Conservation (phyloP, 2,888 invertebrate species). For the Chalcis sispes region DNA sequence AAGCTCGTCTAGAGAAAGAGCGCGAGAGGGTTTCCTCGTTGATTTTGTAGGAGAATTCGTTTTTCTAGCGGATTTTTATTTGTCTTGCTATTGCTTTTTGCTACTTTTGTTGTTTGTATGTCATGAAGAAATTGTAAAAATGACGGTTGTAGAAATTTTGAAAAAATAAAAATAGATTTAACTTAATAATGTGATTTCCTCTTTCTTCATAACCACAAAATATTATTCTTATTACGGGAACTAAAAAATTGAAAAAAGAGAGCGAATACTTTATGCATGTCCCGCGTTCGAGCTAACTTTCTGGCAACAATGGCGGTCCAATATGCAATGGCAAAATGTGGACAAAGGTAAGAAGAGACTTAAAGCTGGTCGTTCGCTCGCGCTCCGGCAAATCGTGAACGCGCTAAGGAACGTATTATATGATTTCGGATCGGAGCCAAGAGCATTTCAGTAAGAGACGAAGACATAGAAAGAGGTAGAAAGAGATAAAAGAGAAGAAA, state of each 20-base stretch:
- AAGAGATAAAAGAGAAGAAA: not conserved
- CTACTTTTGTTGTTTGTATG: not conserved
- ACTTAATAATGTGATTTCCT: too few relatives aligned
- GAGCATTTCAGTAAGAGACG: slow-evolving; percentile 66
- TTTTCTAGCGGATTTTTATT: not conserved
- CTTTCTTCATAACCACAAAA: too few relatives aligned
- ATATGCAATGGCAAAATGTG: not conserved
- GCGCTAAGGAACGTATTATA: slow-evolving; percentile 49
- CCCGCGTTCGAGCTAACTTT: too few relatives aligned
- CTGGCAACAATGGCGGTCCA: too few relatives aligned
- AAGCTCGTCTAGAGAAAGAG: slow-evolving; percentile 12
- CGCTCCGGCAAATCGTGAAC: slow-evolving; percentile 42
- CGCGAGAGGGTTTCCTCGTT: slow-evolving; percentile 40
- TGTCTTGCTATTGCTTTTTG: slow-evolving; percentile 39
- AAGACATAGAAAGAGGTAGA: slow-evolving; percentile 15
- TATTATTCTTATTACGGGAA: too few relatives aligned
- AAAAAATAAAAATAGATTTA: too few relatives aligned
- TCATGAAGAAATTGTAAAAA: slow-evolving; percentile 25
- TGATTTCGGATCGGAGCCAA: slow-evolving; percentile 67
- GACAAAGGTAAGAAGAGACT: slow-evolving; percentile 23
- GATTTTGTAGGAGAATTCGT: too few relatives aligned
- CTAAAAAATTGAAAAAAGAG: not conserved
- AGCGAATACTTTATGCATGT: too few relatives aligned
- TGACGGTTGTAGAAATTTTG: not conserved
- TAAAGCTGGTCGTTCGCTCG: not conserved